Evolutionary conservation across 2,797 vertebrate genomes (phyloP).

Genomic region (Megalops cyprinoides): DNA sequence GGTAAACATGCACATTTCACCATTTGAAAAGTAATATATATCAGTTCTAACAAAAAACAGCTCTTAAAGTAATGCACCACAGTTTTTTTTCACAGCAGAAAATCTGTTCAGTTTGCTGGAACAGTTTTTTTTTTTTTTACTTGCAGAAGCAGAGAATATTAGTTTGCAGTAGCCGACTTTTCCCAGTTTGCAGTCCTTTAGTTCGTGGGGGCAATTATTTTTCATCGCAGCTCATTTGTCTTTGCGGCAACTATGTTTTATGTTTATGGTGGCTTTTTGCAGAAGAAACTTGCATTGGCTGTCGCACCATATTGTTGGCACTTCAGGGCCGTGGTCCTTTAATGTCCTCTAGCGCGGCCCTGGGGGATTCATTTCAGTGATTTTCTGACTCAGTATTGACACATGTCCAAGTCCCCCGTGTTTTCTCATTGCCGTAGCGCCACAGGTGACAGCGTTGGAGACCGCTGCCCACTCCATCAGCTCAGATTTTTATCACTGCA

Average conservation of each 20-base stretch:
- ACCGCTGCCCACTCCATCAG: background rate
- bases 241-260: background rate
- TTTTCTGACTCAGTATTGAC: slow-evolving; percentile 10
- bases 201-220: background rate
- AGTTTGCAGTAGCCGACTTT: background rate
- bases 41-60: background rate
- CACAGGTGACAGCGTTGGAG: background rate
- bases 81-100: background rate
- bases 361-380: background rate
- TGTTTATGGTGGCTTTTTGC: background rate
- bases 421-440: background rate
- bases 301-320: background rate
- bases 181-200: background rate
- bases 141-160: background rate
- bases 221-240: background rate
- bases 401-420: background rate
- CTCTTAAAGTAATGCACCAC: background rate
- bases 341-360: background rate
- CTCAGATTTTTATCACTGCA: background rate
- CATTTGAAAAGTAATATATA: background rate
- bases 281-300: background rate
- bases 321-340: background rate
- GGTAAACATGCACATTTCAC: background rate
- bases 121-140: background rate
- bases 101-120: background rate